phyloP scores from a whole-genome alignment of 2,113 vertebrate genomes.

The Salvelinus alpinus region DNA sequence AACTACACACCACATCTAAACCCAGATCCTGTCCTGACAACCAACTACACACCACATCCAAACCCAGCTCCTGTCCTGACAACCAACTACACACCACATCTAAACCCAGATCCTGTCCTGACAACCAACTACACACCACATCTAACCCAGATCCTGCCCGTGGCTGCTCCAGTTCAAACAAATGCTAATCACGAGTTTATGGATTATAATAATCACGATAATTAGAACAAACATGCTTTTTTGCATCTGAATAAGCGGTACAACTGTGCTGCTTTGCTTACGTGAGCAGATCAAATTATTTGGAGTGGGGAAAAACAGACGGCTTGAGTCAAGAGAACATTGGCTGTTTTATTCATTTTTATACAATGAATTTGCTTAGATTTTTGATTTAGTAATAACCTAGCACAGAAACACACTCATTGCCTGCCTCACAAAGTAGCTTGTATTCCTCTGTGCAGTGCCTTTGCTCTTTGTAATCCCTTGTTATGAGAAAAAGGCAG shows the following conservation, averaged over 20 bases:
- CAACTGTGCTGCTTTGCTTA: neutral
- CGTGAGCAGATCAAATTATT: conserved; percentile 12
- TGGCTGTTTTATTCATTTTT: conserved; percentile 4
- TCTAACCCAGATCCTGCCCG: conserved; percentile 7
- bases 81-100: too few relatives aligned
- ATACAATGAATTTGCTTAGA: conserved; percentile 10
- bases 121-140: conserved; percentile 18
- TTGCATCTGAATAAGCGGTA: conserved; percentile 6
- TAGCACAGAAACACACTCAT: conserved; percentile 21
- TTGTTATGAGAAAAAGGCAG: conserved; percentile 18
- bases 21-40: too few relatives aligned
- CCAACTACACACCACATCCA: too few relatives aligned
- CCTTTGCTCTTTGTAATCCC: conserved; percentile 35
- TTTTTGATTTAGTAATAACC: conserved; percentile 25
- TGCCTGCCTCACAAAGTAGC: conserved; percentile 9
- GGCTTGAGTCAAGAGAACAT: conserved; percentile 1
- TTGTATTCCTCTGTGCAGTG: conserved; percentile 14
- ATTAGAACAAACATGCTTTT: conserved; percentile 10
- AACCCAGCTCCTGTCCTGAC: too few relatives aligned
- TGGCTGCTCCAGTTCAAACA: conserved; percentile 24
- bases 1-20: too few relatives aligned
- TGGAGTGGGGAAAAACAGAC: neutral
- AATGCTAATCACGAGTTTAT: conserved; percentile 35
- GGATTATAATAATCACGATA: conserved; percentile 36
- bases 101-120: too few relatives aligned